A percentile compares a stretch with the other conserved stretches of the same genome.
phyloP scores from a whole-genome alignment of 2,888 invertebrate genomes.

The Sesia apiformis region DNA sequence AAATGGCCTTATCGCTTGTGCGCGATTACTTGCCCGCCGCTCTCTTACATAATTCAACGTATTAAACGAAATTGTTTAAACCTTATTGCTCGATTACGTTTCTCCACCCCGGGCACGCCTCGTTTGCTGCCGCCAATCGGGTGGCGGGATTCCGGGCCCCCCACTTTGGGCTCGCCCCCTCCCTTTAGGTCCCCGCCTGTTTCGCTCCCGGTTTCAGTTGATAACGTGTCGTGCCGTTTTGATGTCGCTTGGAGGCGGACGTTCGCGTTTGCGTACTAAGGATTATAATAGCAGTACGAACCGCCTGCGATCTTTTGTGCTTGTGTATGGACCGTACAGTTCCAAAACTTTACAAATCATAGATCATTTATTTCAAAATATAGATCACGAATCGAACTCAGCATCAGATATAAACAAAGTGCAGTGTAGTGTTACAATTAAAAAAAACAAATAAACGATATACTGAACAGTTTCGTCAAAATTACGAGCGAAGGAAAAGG shows the following conservation, averaged over 20 bases:
- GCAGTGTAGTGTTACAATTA: not conserved
- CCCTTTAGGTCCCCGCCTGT: slow-evolving; percentile 41
- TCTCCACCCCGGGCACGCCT: slow-evolving; percentile 69
- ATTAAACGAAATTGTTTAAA: slow-evolving; percentile 77
- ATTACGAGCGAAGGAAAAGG: not conserved
- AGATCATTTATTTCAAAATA: too few species aligned
- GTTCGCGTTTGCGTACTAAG: slow-evolving; percentile 9
- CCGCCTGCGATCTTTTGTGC: too few species aligned
- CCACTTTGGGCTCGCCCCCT: slow-evolving; percentile 24
- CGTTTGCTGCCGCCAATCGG: slow-evolving; percentile 58
- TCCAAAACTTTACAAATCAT: too few species aligned
- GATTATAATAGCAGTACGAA: not conserved
- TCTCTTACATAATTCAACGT: slow-evolving; percentile 76
- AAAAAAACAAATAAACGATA: not conserved
- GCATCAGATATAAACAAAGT: not conserved
- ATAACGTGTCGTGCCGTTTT: slow-evolving; percentile 35
- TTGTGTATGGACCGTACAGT: too few species aligned
- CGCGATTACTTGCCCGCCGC: slow-evolving; percentile 73
- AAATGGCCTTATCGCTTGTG: slow-evolving; percentile 75
- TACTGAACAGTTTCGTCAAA: not conserved
- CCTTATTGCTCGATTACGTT: slow-evolving; percentile 75
- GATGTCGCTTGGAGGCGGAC: slow-evolving; percentile 36
- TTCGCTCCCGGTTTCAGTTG: slow-evolving; percentile 36
- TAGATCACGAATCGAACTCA: not conserved
- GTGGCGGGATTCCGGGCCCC: slow-evolving; percentile 25